Percentiles rank a stretch among this genome's conserved stretches.
Evolutionary conservation across 2,113 vertebrate genomes (phyloP).

Genomic region (Actenoides hombroni): DNA sequence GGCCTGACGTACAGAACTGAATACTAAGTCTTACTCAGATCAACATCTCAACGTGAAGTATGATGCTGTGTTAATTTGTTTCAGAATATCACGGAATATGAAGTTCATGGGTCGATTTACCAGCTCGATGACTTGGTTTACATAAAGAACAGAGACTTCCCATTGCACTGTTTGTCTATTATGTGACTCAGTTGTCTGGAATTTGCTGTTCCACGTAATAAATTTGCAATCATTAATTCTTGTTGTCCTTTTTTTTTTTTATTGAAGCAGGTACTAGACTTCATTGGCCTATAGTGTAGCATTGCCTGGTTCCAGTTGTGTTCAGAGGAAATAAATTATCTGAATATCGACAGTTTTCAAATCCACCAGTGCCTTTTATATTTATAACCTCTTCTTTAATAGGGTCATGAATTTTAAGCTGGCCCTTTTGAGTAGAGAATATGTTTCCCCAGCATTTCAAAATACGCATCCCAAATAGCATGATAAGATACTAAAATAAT

Average conservation of each 20-base stretch:
- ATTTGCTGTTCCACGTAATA: conserved; percentile 54
- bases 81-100: conserved; percentile 49
- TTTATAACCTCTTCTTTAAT: neutral
- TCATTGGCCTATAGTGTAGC: neutral
- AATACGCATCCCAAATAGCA: neutral
- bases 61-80: conserved; percentile 22
- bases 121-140: neutral
- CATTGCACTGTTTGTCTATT: neutral
- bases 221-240: conserved; percentile 51
- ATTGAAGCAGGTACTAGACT: neutral
- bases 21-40: neutral
- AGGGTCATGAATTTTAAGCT: neutral
- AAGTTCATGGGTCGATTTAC: neutral
- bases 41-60: neutral
- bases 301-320: neutral
- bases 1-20: neutral
- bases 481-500: neutral
- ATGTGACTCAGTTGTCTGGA: conserved; percentile 10
- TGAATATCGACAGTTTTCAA: neutral
- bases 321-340: neutral
- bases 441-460: neutral
- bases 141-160: neutral
- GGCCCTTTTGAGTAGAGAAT: neutral
- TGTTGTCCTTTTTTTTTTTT: neutral
- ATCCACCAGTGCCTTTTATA: neutral